Evolutionary conservation across 2,888 invertebrate genomes (phyloP).

Genomic region (Bombylius discolor): DNA sequence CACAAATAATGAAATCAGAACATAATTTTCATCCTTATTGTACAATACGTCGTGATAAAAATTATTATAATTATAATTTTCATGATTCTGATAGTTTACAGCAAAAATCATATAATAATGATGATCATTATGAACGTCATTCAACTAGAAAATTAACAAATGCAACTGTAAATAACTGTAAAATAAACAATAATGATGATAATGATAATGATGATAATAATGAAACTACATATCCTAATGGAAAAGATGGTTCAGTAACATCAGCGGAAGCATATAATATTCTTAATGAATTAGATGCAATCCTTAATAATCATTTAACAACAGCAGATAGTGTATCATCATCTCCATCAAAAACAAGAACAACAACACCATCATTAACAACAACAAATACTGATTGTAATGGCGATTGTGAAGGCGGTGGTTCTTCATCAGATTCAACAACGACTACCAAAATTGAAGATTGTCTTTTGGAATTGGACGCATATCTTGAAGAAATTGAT

Average conservation of each 20-base stretch:
- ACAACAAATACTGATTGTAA: background rate
- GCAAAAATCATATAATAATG: background rate
- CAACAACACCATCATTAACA: slow-evolving; percentile 1
- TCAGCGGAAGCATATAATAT: slow-evolving; percentile 25
- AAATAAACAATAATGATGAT: background rate
- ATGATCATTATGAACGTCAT: no score
- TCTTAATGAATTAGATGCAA: slow-evolving; percentile 29
- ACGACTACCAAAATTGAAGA: slow-evolving; percentile 28
- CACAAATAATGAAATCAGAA: background rate
- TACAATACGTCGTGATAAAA: slow-evolving; percentile 9
- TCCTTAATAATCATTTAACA: slow-evolving; percentile 17
- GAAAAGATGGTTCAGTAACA: background rate
- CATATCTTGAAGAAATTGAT: slow-evolving; percentile 40
- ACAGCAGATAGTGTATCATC: background rate
- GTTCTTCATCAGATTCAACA: background rate
- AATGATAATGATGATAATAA: background rate
- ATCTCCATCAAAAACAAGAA: background rate
- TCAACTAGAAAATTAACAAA: no score
- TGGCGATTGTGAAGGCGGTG: background rate
- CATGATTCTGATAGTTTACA: background rate
- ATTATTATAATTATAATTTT: background rate
- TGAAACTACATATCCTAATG: background rate
- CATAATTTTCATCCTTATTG: slow-evolving; percentile 13
- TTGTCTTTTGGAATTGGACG: slow-evolving; percentile 41
- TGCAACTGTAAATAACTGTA: background rate